phyloP scores from a whole-genome alignment of 2,113 vertebrate genomes.

The Balaeniceps rex region DNA sequence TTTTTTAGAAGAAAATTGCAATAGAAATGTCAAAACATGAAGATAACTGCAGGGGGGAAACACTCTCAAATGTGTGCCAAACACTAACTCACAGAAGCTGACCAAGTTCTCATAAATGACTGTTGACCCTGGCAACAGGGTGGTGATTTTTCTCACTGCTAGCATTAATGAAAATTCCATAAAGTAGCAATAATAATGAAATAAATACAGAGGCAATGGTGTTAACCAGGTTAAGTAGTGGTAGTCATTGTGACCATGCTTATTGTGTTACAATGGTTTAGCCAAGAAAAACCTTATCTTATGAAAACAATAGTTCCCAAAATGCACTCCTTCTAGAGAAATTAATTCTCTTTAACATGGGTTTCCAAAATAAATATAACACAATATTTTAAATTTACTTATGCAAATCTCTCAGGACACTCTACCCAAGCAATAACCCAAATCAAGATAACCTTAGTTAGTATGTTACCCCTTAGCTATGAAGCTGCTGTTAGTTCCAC shows the following conservation, averaged over 20 bases:
- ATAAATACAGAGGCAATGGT: not conserved
- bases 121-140: constrained; percentile 18
- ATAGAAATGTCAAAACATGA: not conserved
- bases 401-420: not conserved
- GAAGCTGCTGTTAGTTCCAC: not conserved
- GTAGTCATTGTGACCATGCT: not conserved
- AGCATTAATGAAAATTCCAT: not conserved
- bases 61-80: not conserved
- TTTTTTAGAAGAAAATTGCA: not conserved
- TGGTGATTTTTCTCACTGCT: not conserved
- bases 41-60: not conserved
- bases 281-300: constrained; percentile 41
- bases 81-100: not conserved
- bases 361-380: constrained; percentile 37
- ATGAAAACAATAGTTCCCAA: constrained; percentile 7
- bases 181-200: constrained; percentile 20
- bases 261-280: not conserved
- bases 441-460: not conserved
- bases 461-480: not conserved
- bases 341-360: not conserved
- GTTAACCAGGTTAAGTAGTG: not conserved
- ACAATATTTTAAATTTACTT: constrained; percentile 15
- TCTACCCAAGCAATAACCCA: not conserved
- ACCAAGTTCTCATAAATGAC: not conserved
- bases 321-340: not conserved